These are phyloP conservation scores for Latheticus oryzae DNA, from an alignment of 2,888 invertebrate species.

Conservation along the genomic window DNA sequence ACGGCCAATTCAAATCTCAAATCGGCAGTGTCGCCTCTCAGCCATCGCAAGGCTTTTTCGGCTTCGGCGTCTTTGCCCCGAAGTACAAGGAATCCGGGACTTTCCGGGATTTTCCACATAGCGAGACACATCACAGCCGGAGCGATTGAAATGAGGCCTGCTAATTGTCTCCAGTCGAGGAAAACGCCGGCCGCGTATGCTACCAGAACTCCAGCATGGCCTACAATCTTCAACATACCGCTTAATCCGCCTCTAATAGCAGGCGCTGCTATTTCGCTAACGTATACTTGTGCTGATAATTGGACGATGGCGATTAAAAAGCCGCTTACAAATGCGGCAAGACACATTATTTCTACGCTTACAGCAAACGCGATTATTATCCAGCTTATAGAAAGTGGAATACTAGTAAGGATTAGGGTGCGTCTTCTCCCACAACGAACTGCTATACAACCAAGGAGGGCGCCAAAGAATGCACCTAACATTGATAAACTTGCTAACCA, in stretches of 20 bases:
- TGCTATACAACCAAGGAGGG: slow-evolving; percentile 81
- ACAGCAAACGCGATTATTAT: slow-evolving; percentile 82
- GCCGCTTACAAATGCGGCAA: slow-evolving; percentile 87
- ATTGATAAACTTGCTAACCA: slow-evolving; percentile 86
- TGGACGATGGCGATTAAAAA: slow-evolving; percentile 65
- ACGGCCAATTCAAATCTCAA: slow-evolving; percentile 80
- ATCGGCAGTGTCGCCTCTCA: slow-evolving; percentile 82
- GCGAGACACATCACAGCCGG: slow-evolving; percentile 82
- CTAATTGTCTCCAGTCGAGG: slow-evolving; percentile 87
- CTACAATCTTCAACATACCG: slow-evolving; percentile 86
- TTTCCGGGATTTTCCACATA: slow-evolving; percentile 86
- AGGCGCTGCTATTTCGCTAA: slow-evolving; percentile 90
- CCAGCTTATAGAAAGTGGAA: slow-evolving; percentile 85
- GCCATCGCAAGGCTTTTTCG: slow-evolving; percentile 79
- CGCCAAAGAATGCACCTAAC: slow-evolving; percentile 83
- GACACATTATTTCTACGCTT: slow-evolving; percentile 82
- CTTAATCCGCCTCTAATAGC: slow-evolving; percentile 88
- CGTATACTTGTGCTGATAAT: slow-evolving; percentile 75
- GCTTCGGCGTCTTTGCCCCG: slow-evolving; percentile 83
- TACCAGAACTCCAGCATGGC: slow-evolving; percentile 86
- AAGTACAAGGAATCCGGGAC: slow-evolving; percentile 85
- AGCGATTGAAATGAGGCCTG: slow-evolving; percentile 82
- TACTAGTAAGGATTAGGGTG: slow-evolving; percentile 77
- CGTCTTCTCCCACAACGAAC: slow-evolving; percentile 80
- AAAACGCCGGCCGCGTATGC: slow-evolving; percentile 87